Base-by-base conservation (phyloP, 30 jellyfish, hydroid and myxozoan genomes). In the Aurelia sp. region DNA sequence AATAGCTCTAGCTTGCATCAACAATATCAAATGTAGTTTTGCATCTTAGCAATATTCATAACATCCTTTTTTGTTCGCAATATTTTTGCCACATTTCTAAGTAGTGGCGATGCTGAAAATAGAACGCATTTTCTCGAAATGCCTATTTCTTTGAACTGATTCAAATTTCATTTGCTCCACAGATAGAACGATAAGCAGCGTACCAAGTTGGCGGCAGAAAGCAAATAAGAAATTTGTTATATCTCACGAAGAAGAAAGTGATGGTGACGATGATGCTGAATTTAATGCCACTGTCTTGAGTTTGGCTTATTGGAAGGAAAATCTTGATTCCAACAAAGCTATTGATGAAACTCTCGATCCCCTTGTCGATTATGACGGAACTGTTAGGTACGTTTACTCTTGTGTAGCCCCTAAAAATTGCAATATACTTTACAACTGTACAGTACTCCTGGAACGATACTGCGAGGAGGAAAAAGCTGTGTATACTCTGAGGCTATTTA, bases 291-390 rank as follows among this genome's bases (percentile, higher is more conserved):
- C 76, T 30, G 81, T 83, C 11, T 6, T 74, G 48, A 19, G 86
- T 19, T 61, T 83, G 13, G 68, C 80, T 17, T 83, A 83, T 75
- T 83, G 92, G 92, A 83, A 72, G 33, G 92, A 72, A 23, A 17
- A 13, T 5, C 27, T 68, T 13, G 20, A 48, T 58, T 47, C 48
- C 9, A 62, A 58, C 21, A 75, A 33, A 47, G 20, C 51, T 57
- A 53, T 17, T 15, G 71, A 55, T 20, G 73, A 51, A 13, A 68
- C 51, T 11, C 17, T 44, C 5, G 78, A 81, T 50, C 83, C 84
- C 6, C 33, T 53, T 31, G 20, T 71, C 30, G 59, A 66, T 9
- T 68, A 68, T 81, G 76, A 81, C 48, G 84, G 35, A 50, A 71
- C 82, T 52, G 91, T 81, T 6, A 66, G 91, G 91, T 81, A 68